Base-by-base conservation (phyloP, 2,888 invertebrate species). In the Hypsopygia costalis region DNA sequence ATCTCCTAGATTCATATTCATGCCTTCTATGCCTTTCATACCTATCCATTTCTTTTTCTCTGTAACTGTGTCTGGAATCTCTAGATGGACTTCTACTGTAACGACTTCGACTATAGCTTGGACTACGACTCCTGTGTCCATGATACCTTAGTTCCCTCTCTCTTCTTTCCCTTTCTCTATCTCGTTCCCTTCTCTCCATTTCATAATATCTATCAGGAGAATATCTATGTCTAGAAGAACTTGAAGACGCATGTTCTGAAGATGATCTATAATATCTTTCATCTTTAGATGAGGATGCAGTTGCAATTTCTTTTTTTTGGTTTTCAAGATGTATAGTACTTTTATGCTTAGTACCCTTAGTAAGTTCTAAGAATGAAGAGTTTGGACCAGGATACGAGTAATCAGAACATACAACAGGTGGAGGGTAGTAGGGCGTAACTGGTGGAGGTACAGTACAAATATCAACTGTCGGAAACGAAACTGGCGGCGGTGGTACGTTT, bases 1-100 rank as follows among this genome's bases (percentile, higher is more conserved):
- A 47, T 50, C 62, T 70, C 27, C 61, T 16, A 16, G 16, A 44
- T 22, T 80, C 79, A 66, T 69, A 62, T 34, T 76, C 69, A 38
- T 54, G 49, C 28, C 52, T 51, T 25, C 54, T 51, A 44, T 51
- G 42, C 46, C 2, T 70, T 62, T 49, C 54, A 43, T 63, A 62
- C 20, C 57, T 52, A 30, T 60, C 58, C 7, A 45, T 40, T 1
- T 61, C 60, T 39, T 49, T 51, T 22, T 59, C 65, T 39, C 56
- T 59, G 6, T 64, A 52, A 40, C 70, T 70, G 33, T 55, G 47
- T 21, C 43, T 37, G 1, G 49, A 62, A 32, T 55, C 47, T 20
- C 41, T 37, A 2, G 49, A 62, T 21, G 69, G 69, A 47, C 75
- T 75, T 39, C 63, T 60, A 25, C 63, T 63, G 27, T 44, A 37